A percentile compares a stretch with the other conserved stretches of the same genome.
Evolutionary conservation across 2,797 vertebrate species (phyloP).

Genomic region (Dicrostonyx torquatus): DNA sequence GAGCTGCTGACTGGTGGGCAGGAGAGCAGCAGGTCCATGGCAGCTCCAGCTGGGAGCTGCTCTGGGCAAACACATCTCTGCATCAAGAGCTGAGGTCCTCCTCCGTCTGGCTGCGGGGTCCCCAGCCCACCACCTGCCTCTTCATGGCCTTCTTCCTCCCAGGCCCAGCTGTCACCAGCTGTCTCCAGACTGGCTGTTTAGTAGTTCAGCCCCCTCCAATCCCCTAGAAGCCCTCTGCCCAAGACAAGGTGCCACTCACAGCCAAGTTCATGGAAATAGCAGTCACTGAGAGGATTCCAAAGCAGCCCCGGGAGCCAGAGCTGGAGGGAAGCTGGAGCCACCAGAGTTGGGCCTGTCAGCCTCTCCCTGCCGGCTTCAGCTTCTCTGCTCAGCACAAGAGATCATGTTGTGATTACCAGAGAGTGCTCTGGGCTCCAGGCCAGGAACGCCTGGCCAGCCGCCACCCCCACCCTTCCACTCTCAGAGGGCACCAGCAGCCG

Average conservation of each 20-base stretch:
- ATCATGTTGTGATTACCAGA: conserved; percentile 99
- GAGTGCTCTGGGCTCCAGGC: conserved; percentile 93
- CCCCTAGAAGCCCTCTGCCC: conserved; percentile 68
- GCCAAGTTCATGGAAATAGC: conserved; percentile 91
- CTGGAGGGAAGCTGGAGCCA: conserved; percentile 89
- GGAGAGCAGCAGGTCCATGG: background rate
- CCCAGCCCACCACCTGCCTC: background rate
- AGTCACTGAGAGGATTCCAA: conserved; percentile 88
- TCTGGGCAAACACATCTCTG: background rate
- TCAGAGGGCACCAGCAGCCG: conserved; percentile 61
- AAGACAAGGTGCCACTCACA: conserved; percentile 92
- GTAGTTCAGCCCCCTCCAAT: background rate
- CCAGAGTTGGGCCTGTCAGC: conserved; percentile 84
- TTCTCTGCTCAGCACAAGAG: conserved; percentile 92
- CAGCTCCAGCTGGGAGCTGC: background rate
- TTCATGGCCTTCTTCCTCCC: conserved; percentile 34
- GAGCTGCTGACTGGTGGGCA: background rate
- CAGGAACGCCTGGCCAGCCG: conserved; percentile 86
- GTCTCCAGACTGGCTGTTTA: conserved; percentile 48
- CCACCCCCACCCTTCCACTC: conserved; percentile 78
- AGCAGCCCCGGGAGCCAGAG: conserved; percentile 90
- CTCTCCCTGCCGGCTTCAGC: conserved; percentile 87
- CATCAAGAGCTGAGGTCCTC: background rate
- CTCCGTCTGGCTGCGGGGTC: background rate
- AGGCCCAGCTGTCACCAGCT: conserved; percentile 69